phyloP scores from a whole-genome alignment of 2,888 invertebrate genomes.

The Caenorhabditis afra region DNA sequence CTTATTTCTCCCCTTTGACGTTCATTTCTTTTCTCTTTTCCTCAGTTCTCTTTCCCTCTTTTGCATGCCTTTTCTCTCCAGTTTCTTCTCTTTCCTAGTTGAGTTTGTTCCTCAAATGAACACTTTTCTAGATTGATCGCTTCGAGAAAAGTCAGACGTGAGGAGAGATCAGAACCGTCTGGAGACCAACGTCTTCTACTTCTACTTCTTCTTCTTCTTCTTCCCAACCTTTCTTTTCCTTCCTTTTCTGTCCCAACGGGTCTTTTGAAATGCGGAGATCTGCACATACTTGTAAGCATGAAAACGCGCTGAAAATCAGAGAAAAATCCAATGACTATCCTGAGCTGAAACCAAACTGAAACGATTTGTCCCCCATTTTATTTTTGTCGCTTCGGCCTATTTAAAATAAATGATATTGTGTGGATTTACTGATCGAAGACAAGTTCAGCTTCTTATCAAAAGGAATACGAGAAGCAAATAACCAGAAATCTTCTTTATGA shows the following conservation, averaged over 20 bases:
- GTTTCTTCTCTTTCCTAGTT: constrained; percentile 6
- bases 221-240: background rate
- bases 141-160: constrained; percentile 50
- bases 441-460: no score
- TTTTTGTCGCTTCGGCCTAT: no score
- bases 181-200: constrained; percentile 8
- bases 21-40: constrained; percentile 1
- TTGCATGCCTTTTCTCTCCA: background rate
- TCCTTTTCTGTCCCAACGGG: background rate
- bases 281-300: constrained; percentile 21
- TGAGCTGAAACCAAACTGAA: background rate
- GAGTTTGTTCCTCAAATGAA: background rate
- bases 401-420: no score
- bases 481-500: no score
- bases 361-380: background rate
- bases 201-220: constrained; percentile 7
- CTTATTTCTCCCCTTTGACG: constrained; percentile 1
- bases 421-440: no score
- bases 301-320: background rate
- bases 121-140: constrained; percentile 54
- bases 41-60: constrained; percentile 6
- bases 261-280: constrained; percentile 13
- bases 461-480: no score
- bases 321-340: background rate
- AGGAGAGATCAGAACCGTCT: background rate